Evolutionary conservation across 2,797 vertebrate species (phyloP).

Genomic region (Dryobates pubescens): DNA sequence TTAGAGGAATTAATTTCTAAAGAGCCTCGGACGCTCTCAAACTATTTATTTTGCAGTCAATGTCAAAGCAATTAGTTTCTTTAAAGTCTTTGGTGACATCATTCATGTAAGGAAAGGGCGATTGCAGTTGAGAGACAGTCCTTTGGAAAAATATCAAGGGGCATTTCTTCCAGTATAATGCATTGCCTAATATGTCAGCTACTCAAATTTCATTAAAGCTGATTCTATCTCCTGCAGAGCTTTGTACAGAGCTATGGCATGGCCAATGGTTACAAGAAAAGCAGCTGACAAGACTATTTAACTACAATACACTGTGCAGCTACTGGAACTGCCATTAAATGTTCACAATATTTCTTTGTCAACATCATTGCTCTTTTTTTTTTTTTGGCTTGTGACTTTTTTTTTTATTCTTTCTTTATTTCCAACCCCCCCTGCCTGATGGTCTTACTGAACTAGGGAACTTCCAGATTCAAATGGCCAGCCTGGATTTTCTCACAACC

Average conservation of each 20-base stretch:
- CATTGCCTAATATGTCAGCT: constrained; percentile 53
- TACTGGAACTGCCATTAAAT: constrained; percentile 60
- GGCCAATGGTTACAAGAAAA: constrained; percentile 62
- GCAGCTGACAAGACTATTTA: constrained; percentile 68
- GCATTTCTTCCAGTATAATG: constrained; percentile 51
- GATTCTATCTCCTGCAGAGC: constrained; percentile 48
- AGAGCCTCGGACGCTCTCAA: not conserved
- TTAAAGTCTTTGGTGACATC: constrained; percentile 27
- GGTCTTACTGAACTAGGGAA: not conserved
- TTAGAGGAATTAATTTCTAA: constrained; percentile 11
- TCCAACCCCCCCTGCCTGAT: not conserved
- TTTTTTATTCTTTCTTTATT: not conserved
- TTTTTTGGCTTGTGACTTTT: not conserved
- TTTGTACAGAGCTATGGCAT: constrained; percentile 39
- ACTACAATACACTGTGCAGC: constrained; percentile 36
- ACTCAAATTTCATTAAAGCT: constrained; percentile 65
- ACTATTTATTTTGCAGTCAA: constrained; percentile 7
- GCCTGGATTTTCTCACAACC: not conserved
- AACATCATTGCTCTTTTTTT: constrained; percentile 5
- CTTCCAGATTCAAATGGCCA: not conserved
- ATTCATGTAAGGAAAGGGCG: not conserved
- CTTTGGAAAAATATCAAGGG: constrained; percentile 61
- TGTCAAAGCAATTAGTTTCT: constrained; percentile 51
- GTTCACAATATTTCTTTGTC: constrained; percentile 53
- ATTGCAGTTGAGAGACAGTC: constrained; percentile 25